Evolutionary conservation across 2,888 invertebrate genomes (phyloP), one percentile per base, ranked within the genome.

Genomic region (Caenorhabditis plicata): DNA sequence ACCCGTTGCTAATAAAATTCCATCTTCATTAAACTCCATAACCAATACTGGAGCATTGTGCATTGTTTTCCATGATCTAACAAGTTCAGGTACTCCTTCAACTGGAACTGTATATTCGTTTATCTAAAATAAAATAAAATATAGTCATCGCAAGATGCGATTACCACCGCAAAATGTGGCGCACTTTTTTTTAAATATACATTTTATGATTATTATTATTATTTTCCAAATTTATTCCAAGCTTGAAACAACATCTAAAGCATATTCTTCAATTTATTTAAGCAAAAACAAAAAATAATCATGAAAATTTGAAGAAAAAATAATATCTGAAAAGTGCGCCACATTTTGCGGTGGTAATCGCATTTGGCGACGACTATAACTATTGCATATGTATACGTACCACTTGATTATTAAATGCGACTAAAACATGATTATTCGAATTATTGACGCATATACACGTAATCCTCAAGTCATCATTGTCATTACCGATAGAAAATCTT

Each of bases 371-470:
- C n/a, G n/a, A n/a, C n/a, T n/a, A n/a, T n/a, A n/a, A n/a, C n/a
- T n/a, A n/a, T n/a, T n/a, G n/a, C n/a, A n/a, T n/a, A n/a, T n/a
- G n/a, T n/a, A n/a, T n/a, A n/a, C 44, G 11, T 26, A 63, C 63
- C 13, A 66, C 40, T 13, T 61, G 57, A 41, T 72, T 76, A 19
- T 71, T 68, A 48, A 69, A 76, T n/a, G 76, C 73, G n/a, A 75
- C 50, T 8, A 74, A 39, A 23, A 74, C 55, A 4, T 65, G 50
- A 39, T 52, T 58, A 38, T 69, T 53, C 27, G 64, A 60, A 13
- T 64, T 51, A 33, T 66, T 69, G 9, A 76, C 31, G 9, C 52
- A 54, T 8, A 71, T 68, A 29, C 69, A 63, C 2, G 76, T 75
- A 39, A 75, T 70, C 17, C 73, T 55, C 2, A 64, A 32, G 40